Evolutionary conservation across 2,797 vertebrate genomes (phyloP).

Genomic region (Miichthys miiuy): DNA sequence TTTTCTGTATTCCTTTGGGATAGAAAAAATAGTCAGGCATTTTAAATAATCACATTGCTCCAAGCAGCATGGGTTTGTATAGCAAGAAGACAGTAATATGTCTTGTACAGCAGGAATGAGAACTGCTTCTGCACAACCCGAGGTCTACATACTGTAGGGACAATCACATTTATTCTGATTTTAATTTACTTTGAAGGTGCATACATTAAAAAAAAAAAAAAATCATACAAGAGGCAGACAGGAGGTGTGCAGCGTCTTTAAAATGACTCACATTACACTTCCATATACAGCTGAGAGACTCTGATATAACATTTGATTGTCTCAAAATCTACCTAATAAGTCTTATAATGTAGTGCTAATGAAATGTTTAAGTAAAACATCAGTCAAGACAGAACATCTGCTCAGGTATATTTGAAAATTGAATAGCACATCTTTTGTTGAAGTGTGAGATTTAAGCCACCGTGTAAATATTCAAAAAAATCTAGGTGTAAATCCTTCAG

Average conservation of each 20-base stretch:
- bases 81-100: constrained; percentile 48
- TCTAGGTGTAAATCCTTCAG: constrained; percentile 30
- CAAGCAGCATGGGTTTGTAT: constrained; percentile 33
- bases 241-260: background rate
- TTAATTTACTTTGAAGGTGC: constrained; percentile 30
- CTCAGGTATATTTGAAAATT: constrained; percentile 41
- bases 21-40: constrained; percentile 36
- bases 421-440: constrained; percentile 39
- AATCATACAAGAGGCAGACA: background rate
- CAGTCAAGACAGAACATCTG: constrained; percentile 33
- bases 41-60: constrained; percentile 66
- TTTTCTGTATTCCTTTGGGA: constrained; percentile 60
- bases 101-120: constrained; percentile 40
- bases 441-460: constrained; percentile 40
- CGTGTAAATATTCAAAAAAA: constrained; percentile 60
- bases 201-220: background rate
- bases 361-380: constrained; percentile 1
- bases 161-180: constrained; percentile 35
- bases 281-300: background rate
- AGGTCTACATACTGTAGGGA: constrained; percentile 31
- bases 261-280: background rate
- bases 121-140: constrained; percentile 28
- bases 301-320: background rate
- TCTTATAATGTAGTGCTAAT: background rate
- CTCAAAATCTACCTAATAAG: background rate